Conservation (phyloP, 2,888 invertebrate genomes). For the Psylliodes chrysocephalus region DNA sequence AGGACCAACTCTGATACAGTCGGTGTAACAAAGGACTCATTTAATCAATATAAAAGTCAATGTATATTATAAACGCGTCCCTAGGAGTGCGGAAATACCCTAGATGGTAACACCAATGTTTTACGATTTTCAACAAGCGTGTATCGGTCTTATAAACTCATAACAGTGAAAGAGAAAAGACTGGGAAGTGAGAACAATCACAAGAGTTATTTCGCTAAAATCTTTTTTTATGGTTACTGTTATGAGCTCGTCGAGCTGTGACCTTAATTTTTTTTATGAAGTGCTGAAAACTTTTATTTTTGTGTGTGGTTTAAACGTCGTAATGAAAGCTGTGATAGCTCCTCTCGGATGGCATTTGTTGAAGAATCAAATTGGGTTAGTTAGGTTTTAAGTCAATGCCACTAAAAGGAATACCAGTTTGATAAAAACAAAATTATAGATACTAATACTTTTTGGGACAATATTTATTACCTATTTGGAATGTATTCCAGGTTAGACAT, state of each 20-base stretch:
- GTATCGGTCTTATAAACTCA: conserved; percentile 53
- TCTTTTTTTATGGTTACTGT: conserved; percentile 21
- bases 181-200: conserved; percentile 15
- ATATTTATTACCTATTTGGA: too few species aligned
- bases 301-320: background rate
- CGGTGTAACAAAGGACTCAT: conserved; percentile 42
- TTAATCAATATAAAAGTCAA: conserved; percentile 49
- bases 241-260: conserved; percentile 13
- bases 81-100: conserved; percentile 38
- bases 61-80: conserved; percentile 48
- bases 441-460: too few species aligned
- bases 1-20: conserved; percentile 32
- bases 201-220: conserved; percentile 25
- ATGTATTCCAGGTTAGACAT: too few species aligned
- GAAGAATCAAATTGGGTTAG: background rate
- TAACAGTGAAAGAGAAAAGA: conserved; percentile 36
- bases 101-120: conserved; percentile 46
- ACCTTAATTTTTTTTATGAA: conserved; percentile 23
- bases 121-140: conserved; percentile 51
- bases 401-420: too few species aligned
- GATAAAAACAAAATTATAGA: too few species aligned
- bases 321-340: background rate
- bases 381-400: background rate
- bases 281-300: background rate
- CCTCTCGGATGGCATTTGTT: background rate